These are phyloP conservation scores for Ardeotis arabs DNA, from an alignment of 2,113 vertebrate genomes.

Conservation along the genomic window DNA sequence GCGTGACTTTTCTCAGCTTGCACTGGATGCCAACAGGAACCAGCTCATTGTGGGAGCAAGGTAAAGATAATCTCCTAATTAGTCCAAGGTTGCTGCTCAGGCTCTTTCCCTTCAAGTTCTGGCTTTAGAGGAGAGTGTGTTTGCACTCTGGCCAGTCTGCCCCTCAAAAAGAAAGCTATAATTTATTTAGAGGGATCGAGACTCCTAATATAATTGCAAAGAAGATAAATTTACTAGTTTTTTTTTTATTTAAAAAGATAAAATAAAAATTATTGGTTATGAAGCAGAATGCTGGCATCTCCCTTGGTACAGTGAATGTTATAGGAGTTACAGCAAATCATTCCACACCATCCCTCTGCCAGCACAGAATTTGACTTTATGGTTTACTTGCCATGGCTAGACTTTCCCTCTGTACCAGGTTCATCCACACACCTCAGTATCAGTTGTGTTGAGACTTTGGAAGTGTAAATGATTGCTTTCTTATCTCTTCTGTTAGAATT, in stretches of 20 bases:
- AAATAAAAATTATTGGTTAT: slow-evolving; percentile 39
- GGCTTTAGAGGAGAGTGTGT: not conserved
- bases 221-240: slow-evolving; percentile 43
- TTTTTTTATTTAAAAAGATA: not conserved
- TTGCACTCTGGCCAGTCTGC: not conserved
- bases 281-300: slow-evolving; percentile 39
- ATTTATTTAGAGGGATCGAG: slow-evolving; percentile 45
- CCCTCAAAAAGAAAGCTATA: not conserved
- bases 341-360: not conserved
- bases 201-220: slow-evolving; percentile 34
- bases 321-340: not conserved
- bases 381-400: not conserved
- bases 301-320: not conserved
- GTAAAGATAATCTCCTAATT: slow-evolving; percentile 77
- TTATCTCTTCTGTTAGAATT: not conserved
- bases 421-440: not conserved
- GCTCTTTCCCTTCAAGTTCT: not conserved
- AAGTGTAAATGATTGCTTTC: not conserved
- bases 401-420: not conserved
- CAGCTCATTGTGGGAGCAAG: slow-evolving; percentile 98
- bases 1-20: slow-evolving; percentile 93
- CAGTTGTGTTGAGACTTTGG: not conserved
- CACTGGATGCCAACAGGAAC: slow-evolving; percentile 93
- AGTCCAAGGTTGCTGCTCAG: not conserved
- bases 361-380: not conserved